Conservation (phyloP, 2,113 vertebrate genomes). For the Clarias magur region DNA sequence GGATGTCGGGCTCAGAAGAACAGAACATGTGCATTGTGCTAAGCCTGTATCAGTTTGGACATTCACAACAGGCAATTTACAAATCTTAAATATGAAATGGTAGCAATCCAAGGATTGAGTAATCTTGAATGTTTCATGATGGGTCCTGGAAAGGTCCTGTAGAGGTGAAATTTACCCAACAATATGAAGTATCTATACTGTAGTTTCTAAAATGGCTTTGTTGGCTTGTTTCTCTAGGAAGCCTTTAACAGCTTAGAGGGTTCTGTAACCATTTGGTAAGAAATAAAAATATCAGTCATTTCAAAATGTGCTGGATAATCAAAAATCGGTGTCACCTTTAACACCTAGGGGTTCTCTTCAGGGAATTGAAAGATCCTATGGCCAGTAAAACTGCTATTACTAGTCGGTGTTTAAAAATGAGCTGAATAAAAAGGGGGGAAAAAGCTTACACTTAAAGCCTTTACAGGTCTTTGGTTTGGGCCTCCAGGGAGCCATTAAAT, state of each 20-base stretch:
- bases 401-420: neutral
- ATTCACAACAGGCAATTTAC: neutral
- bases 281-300: neutral
- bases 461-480: neutral
- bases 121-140: neutral
- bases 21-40: slow-evolving; percentile 1
- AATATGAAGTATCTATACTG: neutral
- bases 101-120: neutral
- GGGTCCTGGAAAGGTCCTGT: neutral
- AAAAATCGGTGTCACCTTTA: neutral
- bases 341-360: neutral
- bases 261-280: neutral
- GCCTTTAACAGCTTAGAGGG: neutral
- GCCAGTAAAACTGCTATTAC: neutral
- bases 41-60: neutral
- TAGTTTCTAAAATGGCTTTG: neutral
- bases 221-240: neutral
- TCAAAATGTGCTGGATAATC: neutral
- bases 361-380: neutral
- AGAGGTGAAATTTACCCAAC: neutral
- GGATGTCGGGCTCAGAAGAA: neutral
- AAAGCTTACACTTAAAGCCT: neutral
- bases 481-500: neutral
- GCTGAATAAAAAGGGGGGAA: neutral
- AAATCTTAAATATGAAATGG: neutral